Percentiles rank a stretch among this genome's conserved stretches.
phyloP scores from a whole-genome alignment of 1,140 invertebrate genomes.

The Drosophila novamexicana region DNA sequence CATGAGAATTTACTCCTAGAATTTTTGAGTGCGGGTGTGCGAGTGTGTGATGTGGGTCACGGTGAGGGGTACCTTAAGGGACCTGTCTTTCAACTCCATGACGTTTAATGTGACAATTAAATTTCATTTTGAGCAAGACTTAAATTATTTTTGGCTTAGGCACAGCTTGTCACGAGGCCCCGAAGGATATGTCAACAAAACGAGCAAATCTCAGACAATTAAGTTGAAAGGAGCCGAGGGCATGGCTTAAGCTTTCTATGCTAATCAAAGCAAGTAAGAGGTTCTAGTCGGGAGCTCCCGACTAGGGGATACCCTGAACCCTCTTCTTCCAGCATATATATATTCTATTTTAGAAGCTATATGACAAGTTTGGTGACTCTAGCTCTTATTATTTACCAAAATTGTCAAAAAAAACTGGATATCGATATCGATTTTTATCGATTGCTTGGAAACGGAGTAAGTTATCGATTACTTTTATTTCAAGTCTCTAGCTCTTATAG shows the following conservation, averaged over 20 bases:
- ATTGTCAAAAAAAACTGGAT: no score
- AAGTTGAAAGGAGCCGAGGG: background rate
- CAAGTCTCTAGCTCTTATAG: no score
- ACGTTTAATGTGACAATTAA: constrained; percentile 80
- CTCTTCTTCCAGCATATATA: no score
- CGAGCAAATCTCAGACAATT: constrained; percentile 35
- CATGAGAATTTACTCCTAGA: constrained; percentile 20
- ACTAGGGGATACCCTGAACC: no score
- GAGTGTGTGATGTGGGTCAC: constrained; percentile 15
- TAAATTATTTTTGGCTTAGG: constrained; percentile 35
- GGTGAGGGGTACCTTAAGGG: constrained; percentile 50
- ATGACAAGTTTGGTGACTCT: no score
- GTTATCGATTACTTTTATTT: no score
- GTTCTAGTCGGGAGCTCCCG: no score
- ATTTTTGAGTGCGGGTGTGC: constrained; percentile 9
- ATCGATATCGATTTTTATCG: no score
- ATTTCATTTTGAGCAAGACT: constrained; percentile 64
- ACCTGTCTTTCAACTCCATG: constrained; percentile 64
- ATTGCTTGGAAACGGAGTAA: no score
- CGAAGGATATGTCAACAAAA: constrained; percentile 55
- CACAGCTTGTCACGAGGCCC: constrained; percentile 20
- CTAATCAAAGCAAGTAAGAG: no score
- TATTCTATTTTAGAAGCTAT: no score
- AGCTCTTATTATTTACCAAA: no score
- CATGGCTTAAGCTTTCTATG: background rate